Evolutionary conservation across 2,797 vertebrate genomes (phyloP).

Genomic region (Cyclura pinguis): DNA sequence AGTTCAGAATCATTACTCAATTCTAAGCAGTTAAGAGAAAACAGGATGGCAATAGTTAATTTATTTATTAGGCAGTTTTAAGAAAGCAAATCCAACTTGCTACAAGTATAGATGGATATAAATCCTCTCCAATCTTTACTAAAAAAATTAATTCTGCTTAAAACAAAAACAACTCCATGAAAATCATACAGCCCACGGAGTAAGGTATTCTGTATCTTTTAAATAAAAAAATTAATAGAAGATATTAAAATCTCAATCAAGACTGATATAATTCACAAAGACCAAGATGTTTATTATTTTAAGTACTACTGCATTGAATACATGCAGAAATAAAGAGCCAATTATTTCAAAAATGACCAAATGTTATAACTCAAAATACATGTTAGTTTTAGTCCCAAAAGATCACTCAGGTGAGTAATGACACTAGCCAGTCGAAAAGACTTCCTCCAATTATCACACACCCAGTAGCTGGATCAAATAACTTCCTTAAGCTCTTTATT

Average conservation of each 20-base stretch:
- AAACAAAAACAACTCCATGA: not conserved
- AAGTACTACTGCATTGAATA: constrained; percentile 42
- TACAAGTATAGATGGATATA: not conserved
- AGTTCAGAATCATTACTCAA: not conserved
- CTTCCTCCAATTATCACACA: constrained; percentile 76
- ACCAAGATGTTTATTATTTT: constrained; percentile 34
- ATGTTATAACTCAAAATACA: not conserved
- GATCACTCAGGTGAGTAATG: constrained; percentile 75
- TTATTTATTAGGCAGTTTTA: not conserved
- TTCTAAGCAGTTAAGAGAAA: constrained; percentile 11
- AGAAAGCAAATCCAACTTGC: not conserved
- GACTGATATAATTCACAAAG: constrained; percentile 9
- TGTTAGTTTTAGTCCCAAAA: constrained; percentile 40
- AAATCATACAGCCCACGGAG: not conserved
- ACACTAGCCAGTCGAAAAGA: constrained; percentile 82
- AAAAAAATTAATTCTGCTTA: not conserved
- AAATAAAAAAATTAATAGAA: constrained; percentile 10
- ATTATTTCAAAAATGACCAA: constrained; percentile 40
- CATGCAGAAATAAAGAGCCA: constrained; percentile 16
- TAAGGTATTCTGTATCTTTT: constrained; percentile 13
- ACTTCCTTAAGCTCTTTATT: constrained; percentile 81
- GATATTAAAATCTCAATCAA: constrained; percentile 14
- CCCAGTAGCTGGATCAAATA: constrained; percentile 85
- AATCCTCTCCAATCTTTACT: not conserved
- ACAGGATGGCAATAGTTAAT: not conserved